Percentiles rank a stretch among this genome's conserved stretches.
Conservation (phyloP, 2,113 vertebrate genomes). For the Myrmecobius fasciatus region DNA sequence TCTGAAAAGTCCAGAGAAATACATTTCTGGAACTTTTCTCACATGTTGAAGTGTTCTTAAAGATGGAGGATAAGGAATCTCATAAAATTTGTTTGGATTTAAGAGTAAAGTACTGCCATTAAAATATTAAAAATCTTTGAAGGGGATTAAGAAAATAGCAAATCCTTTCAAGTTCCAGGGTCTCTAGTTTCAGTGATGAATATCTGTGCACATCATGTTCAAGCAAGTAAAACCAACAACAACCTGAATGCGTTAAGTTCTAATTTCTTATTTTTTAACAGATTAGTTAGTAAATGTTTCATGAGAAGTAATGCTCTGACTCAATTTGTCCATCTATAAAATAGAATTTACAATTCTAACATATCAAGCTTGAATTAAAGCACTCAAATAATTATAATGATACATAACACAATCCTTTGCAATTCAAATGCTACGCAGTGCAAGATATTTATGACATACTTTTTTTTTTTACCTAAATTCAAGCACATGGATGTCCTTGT, state of each 20-base stretch:
- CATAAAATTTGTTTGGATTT: conserved; percentile 27
- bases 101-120: background rate
- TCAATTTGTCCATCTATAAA: conserved; percentile 31
- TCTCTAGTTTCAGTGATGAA: background rate
- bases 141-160: background rate
- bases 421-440: background rate
- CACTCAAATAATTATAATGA: background rate
- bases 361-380: conserved; percentile 12
- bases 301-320: conserved; percentile 16
- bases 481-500: conserved; percentile 88
- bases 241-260: background rate
- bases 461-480: conserved; percentile 90
- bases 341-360: background rate
- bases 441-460: background rate
- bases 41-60: background rate
- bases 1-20: conserved; percentile 41
- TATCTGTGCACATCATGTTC: background rate
- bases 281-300: background rate
- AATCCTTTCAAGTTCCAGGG: background rate
- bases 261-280: background rate
- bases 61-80: conserved; percentile 9
- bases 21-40: background rate
- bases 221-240: background rate
- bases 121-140: background rate
- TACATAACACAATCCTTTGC: conserved; percentile 23